A percentile compares a stretch with the other conserved stretches of the same genome.
phyloP scores from a whole-genome alignment of 2,888 invertebrate genomes.

The Muscina levida region DNA sequence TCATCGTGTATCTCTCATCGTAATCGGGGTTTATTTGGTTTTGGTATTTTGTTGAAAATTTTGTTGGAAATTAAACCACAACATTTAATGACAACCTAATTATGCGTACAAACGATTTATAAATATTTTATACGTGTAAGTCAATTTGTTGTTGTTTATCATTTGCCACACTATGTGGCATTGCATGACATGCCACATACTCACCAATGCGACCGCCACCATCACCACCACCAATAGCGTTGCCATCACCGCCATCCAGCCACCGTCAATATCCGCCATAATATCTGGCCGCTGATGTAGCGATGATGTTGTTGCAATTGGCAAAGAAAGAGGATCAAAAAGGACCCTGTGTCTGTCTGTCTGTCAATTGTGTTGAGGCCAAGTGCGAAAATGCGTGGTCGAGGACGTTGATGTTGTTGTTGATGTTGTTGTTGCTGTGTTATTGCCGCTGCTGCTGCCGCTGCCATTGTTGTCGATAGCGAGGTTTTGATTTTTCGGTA shows the following conservation, averaged over 20 bases:
- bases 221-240: conserved; percentile 16
- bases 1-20: conserved; percentile 23
- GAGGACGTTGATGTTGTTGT: too few relatives aligned
- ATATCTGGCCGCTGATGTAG: conserved; percentile 56
- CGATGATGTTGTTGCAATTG: conserved; percentile 6
- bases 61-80: conserved; percentile 71
- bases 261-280: too few relatives aligned
- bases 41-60: conserved; percentile 54
- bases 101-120: conserved; percentile 79
- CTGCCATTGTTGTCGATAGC: conserved; percentile 15
- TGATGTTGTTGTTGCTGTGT: too few relatives aligned
- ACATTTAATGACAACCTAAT: conserved; percentile 78
- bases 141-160: conserved; percentile 59
- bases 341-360: conserved; percentile 30
- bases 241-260: too few relatives aligned
- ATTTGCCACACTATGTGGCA: conserved; percentile 1
- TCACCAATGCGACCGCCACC: conserved; percentile 36
- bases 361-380: conserved; percentile 24
- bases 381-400: conserved; percentile 27
- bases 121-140: conserved; percentile 74
- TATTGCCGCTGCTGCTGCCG: conserved; percentile 22
- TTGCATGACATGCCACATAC: too few relatives aligned
- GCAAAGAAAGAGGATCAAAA: too few relatives aligned
- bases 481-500: conserved; percentile 20
- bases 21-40: conserved; percentile 38